Evolutionary conservation across 2,888 invertebrate genomes (phyloP), one percentile per base, ranked within the genome.

Genomic region (Monochamus alternatus): DNA sequence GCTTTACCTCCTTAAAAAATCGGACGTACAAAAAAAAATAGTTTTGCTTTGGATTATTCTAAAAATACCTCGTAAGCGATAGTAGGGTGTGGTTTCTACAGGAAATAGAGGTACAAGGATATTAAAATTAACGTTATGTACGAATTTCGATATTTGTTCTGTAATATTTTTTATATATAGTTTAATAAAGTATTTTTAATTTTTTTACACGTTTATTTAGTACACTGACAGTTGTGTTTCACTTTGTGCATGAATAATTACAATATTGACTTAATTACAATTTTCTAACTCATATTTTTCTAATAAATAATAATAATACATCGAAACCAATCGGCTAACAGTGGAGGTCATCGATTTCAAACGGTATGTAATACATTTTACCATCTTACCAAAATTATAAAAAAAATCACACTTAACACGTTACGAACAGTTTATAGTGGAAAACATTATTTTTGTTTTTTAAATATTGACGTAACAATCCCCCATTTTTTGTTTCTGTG

Each of bases 401-500:
- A 22, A 22, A 22, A 22, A 22, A 22, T 22, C 22, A 22, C 22
- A 22, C 22, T 22, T 22, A 22, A 22, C 22, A 22, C 22, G 22
- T 22, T 22, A 22, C 22, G 22, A 22, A 32, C 12, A 9, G 7
- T 60, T 32, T 60, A 38, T 5, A 38, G 5, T 4, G 7, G 7
- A 38, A 38, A 1, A 38, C 7, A 38, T 7, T 5, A 7, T 38
- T 38, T 4, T 5, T 38, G 38, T 38, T 38, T 38, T 38, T 38
- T 38, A 5, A 38, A 38, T 38, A 38, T 38, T 38, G 4, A 7
- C 38, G 7, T 38, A 38, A 38, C 38, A 38, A 4, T 8, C 55
- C 22, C 55, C 55, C 44, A 9, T 22, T 32, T 68, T 12, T 31
- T 38, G 8, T 60, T 60, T 60, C 32, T 75, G 85, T 86, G 88